Evolutionary conservation across 1,140 invertebrate species (phyloP).

Genomic region (Saccostrea glomerata): DNA sequence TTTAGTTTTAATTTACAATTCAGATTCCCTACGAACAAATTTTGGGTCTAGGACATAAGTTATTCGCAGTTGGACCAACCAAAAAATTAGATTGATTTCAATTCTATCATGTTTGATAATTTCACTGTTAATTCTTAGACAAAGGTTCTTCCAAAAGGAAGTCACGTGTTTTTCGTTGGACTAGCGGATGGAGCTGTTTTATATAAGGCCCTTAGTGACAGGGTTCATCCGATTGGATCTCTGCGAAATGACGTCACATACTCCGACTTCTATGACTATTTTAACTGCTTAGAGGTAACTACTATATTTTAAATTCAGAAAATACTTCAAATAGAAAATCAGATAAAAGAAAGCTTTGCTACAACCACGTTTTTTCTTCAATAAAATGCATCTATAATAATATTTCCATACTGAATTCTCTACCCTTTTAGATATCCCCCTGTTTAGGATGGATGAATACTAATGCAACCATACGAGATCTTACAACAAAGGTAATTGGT

Average conservation of each 20-base stretch:
- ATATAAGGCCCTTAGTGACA: slow-evolving; percentile 77
- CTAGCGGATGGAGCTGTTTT: slow-evolving; percentile 80
- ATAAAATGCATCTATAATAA: too few relatives aligned
- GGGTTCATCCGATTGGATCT: slow-evolving; percentile 80
- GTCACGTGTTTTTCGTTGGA: slow-evolving; percentile 80
- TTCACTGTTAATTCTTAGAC: slow-evolving; percentile 62
- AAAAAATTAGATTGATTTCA: too few relatives aligned
- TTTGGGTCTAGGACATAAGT: too few relatives aligned
- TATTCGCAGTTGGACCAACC: too few relatives aligned
- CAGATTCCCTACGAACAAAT: too few relatives aligned
- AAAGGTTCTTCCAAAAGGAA: slow-evolving; percentile 76
- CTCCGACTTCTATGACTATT: slow-evolving; percentile 79
- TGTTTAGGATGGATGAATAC: slow-evolving; percentile 80
- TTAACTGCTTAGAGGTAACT: slow-evolving; percentile 80
- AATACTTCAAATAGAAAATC: too few relatives aligned
- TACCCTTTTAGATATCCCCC: slow-evolving; percentile 71
- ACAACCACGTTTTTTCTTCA: not conserved
- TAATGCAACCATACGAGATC: slow-evolving; percentile 78
- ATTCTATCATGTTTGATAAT: too few relatives aligned
- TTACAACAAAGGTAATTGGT: slow-evolving; percentile 77
- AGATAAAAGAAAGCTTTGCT: not conserved
- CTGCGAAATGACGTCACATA: slow-evolving; percentile 79
- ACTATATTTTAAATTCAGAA: not conserved
- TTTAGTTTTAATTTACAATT: too few relatives aligned
- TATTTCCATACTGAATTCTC: too few relatives aligned